Base-by-base conservation (phyloP, 1,140 invertebrate species). In the Drosophila bifasciata region DNA sequence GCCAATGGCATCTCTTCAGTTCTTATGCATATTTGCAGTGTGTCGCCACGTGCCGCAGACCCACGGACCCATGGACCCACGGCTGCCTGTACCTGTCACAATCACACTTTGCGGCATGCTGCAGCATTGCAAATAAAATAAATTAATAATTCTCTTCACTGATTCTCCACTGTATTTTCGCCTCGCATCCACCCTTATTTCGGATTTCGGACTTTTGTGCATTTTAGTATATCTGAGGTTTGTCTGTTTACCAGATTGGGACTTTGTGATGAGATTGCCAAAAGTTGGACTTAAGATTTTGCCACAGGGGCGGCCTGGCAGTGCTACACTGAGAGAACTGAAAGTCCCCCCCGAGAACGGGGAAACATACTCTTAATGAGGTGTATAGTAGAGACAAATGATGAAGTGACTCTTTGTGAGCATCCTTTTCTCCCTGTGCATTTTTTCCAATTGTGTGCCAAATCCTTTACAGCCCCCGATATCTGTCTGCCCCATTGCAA, bases 81-180 rank as follows among this genome's bases (percentile, higher is more conserved):
- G 50, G 53, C 41, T 41, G 40, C 48, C 62, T 45, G 78, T 88
- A 88, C 83, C 83, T 88, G 83, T 88, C 83, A 88, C 83, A 88
- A 88, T 88, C 83, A 88, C 83, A 88, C 83, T 83, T 88, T 88
- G 83, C 83, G 78, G 84, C 83, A 76, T 83, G 83, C 83, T 81
- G 83, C 75, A 72, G 79, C 84, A 88, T 76, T 69, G 83, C 75
- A 83, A 88, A 88, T 88, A 88, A 76, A 79, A 88, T 83, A 88
- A 88, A 88, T 88, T 88, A 88, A 88, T 88, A 88, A 83, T 85
- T 84, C 21, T 17, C 28, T 40, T 7, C 53, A 36, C 8, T 19
- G 16, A 19, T 9, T 15, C 25, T 15, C 25, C 32, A 4, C 32
- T 36, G 32, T n/a, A n/a, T n/a, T n/a, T n/a, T n/a, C n/a, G n/a